A percentile compares a stretch with the other conserved stretches of the same genome.
Conservation (phyloP, 2,888 invertebrate genomes). For the Dryobotodes eremita region DNA sequence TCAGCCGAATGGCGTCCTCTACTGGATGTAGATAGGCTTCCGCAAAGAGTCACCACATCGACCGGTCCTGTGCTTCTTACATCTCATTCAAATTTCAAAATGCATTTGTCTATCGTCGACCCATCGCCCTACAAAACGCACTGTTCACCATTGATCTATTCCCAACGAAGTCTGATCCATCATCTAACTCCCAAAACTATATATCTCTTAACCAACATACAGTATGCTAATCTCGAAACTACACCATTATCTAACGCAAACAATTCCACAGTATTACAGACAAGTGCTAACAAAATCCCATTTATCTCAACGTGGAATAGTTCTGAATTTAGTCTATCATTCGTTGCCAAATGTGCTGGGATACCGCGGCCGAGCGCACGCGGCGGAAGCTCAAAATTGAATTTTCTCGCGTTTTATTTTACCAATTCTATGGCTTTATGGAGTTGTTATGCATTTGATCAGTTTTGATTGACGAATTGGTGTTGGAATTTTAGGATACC, state of each 20-base stretch:
- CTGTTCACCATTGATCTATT: slow-evolving; percentile 16
- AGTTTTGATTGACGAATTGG: slow-evolving; percentile 9
- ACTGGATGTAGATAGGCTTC: too few relatives aligned
- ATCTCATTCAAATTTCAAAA: not conserved
- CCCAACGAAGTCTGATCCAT: not conserved
- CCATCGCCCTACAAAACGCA: not conserved
- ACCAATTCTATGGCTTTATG: slow-evolving; percentile 26
- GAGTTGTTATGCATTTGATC: slow-evolving; percentile 16
- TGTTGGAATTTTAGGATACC: not conserved
- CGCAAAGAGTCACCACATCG: not conserved
- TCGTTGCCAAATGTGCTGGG: slow-evolving; percentile 62
- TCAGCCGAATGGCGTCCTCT: not conserved
- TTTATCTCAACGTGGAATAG: slow-evolving; percentile 66
- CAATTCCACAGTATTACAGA: slow-evolving; percentile 9
- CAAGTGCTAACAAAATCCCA: slow-evolving; percentile 57
- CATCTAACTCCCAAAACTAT: not conserved
- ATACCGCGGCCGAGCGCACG: slow-evolving; percentile 24
- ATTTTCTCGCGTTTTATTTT: slow-evolving; percentile 53
- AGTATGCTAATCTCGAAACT: not conserved
- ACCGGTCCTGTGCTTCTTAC: not conserved
- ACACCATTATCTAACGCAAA: slow-evolving; percentile 4
- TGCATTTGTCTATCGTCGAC: not conserved
- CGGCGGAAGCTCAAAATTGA: slow-evolving; percentile 45
- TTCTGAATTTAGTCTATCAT: slow-evolving; percentile 66
- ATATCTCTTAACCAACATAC: not conserved